phyloP scores from a whole-genome alignment of 2,113 vertebrate genomes.

The Saimiri boliviensis region DNA sequence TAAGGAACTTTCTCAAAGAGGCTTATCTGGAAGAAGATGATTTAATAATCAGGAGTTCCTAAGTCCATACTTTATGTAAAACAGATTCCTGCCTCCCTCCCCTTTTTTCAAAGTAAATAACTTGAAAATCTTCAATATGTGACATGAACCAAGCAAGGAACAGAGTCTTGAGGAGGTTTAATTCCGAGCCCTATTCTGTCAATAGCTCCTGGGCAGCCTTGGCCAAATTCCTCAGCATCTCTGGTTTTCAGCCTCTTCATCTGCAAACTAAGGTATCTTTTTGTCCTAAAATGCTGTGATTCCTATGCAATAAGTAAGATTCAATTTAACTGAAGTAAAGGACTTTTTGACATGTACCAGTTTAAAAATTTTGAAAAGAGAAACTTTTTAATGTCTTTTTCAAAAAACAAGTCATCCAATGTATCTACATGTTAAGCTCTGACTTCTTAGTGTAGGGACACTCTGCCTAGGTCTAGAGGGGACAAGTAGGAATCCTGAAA shows the following conservation, averaged over 20 bases:
- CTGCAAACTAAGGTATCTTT: neutral
- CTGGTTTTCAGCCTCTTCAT: neutral
- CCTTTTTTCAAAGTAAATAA: neutral
- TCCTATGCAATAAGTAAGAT: neutral
- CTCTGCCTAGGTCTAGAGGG: neutral
- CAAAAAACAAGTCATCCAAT: neutral
- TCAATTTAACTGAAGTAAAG: neutral
- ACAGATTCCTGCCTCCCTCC: neutral
- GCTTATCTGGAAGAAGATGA: neutral
- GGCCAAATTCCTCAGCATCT: neutral
- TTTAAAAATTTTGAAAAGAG: neutral
- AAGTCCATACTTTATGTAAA: neutral
- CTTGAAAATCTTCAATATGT: neutral
- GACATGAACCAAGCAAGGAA: neutral
- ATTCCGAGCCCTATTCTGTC: neutral
- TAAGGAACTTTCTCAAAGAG: neutral
- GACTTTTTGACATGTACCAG: neutral
- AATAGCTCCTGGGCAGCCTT: neutral
- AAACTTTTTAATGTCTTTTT: neutral
- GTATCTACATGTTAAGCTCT: neutral
- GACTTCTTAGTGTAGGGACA: neutral
- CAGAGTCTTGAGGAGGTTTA: neutral
- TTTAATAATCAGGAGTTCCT: neutral
- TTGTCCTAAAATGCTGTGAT: neutral
- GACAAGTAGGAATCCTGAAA: neutral